A percentile compares a stretch with the other conserved stretches of the same genome.
Evolutionary conservation across 1,140 invertebrate genomes (phyloP).

Genomic region (Drosophila saltans): DNA sequence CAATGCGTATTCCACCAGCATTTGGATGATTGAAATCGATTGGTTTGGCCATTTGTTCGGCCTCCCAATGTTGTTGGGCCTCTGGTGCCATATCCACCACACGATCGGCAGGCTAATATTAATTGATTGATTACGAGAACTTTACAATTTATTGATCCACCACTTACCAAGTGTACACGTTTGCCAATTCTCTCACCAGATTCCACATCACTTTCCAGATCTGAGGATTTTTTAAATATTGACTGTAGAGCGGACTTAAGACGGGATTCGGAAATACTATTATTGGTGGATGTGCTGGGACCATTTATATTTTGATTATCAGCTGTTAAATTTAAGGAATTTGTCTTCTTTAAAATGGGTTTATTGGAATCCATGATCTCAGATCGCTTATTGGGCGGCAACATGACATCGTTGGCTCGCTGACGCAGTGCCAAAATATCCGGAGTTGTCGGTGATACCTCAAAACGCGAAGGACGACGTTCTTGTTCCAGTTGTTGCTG

Average conservation of each 20-base stretch:
- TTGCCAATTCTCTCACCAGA: conserved; percentile 84
- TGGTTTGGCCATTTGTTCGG: conserved; percentile 91
- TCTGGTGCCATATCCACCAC: conserved; percentile 97
- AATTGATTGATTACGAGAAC: not conserved
- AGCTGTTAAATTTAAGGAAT: conserved; percentile 91
- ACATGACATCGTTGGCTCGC: conserved; percentile 82
- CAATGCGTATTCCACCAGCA: conserved; percentile 87
- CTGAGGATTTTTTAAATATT: conserved; percentile 92
- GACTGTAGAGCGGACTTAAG: conserved; percentile 94
- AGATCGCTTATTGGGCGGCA: conserved; percentile 76
- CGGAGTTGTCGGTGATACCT: conserved; percentile 86
- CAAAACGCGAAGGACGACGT: conserved; percentile 86
- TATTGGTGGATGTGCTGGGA: conserved; percentile 90
- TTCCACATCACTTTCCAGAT: conserved; percentile 67
- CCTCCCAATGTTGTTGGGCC: conserved; percentile 95
- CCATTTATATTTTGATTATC: conserved; percentile 85
- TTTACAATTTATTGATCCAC: no score
- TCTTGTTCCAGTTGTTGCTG: conserved; percentile 71
- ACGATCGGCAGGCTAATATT: conserved; percentile 90
- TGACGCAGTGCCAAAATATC: conserved; percentile 85
- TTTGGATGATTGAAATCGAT: conserved; percentile 89
- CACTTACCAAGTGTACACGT: conserved; percentile 93
- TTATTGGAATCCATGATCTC: conserved; percentile 87
- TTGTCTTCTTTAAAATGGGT: conserved; percentile 96
- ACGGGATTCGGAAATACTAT: conserved; percentile 90